Evolutionary conservation across 2,113 vertebrate genomes (phyloP).

Genomic region (Himantopus leucocephalus): DNA sequence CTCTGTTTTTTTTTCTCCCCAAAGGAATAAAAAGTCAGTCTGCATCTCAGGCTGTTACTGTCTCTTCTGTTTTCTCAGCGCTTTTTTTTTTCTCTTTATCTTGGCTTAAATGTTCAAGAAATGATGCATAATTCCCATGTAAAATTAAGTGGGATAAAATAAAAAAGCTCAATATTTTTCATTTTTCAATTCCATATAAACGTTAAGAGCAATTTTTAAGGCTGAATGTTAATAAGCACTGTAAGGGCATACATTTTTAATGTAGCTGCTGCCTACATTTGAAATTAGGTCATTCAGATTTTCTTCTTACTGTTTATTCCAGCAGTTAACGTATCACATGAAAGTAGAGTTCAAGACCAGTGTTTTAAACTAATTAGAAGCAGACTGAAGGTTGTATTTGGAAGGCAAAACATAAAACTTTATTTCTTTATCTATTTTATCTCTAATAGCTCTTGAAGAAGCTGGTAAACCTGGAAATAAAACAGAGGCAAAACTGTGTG

Average conservation of each 20-base stretch:
- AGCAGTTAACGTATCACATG: background rate
- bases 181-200: background rate
- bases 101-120: background rate
- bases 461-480: background rate
- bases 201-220: background rate
- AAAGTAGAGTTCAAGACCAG: background rate
- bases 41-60: background rate
- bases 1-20: background rate
- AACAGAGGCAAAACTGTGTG: background rate
- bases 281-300: conserved; percentile 55
- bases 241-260: conserved; percentile 58
- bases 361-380: background rate
- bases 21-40: conserved; percentile 21
- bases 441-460: background rate
- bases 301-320: conserved; percentile 12
- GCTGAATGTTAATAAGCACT: conserved; percentile 36
- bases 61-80: background rate
- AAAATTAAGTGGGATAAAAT: background rate
- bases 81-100: background rate
- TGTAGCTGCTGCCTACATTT: conserved; percentile 33
- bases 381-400: background rate
- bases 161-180: background rate
- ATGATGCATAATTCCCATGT: background rate
- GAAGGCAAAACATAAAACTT: background rate
- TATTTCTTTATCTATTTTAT: background rate